These are phyloP conservation scores for Pseudolaguvia tuberculata DNA, from an alignment of 2,113 vertebrate species.

Conservation along the genomic window DNA sequence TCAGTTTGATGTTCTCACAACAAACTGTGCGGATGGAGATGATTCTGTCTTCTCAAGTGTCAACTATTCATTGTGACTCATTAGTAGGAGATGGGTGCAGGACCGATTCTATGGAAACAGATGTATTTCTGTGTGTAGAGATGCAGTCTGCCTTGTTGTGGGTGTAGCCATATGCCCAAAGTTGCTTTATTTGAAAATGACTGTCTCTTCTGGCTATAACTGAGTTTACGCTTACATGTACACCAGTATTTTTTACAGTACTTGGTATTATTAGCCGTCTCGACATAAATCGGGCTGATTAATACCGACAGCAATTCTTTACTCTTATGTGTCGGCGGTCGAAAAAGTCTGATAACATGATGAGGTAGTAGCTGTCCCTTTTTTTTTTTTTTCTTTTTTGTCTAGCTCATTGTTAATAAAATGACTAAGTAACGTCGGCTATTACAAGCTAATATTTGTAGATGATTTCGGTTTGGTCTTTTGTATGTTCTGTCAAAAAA, in stretches of 20 bases:
- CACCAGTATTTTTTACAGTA: neutral
- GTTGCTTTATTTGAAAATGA: constrained; percentile 35
- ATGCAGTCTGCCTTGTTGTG: constrained; percentile 37
- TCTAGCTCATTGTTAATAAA: neutral
- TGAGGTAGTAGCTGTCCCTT: neutral
- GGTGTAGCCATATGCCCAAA: constrained; percentile 46
- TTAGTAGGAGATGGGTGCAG: constrained; percentile 30
- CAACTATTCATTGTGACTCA: constrained; percentile 43
- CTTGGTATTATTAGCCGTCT: neutral
- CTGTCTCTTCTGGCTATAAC: constrained; percentile 18
- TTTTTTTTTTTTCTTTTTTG: too few species aligned
- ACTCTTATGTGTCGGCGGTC: neutral
- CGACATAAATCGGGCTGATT: neutral
- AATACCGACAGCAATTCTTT: neutral
- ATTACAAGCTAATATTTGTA: neutral
- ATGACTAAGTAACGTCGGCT: neutral
- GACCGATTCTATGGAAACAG: constrained; percentile 50
- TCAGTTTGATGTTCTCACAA: constrained; percentile 50
- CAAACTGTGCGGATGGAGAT: constrained; percentile 23
- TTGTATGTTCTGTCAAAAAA: constrained; percentile 1
- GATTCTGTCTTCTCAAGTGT: constrained; percentile 31
- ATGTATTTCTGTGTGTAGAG: constrained; percentile 48
- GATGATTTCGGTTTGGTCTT: neutral
- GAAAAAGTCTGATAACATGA: too few species aligned
- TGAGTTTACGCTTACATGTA: constrained; percentile 20